Conservation (phyloP, 2,797 vertebrate species). For the Dicrostonyx torquatus region DNA sequence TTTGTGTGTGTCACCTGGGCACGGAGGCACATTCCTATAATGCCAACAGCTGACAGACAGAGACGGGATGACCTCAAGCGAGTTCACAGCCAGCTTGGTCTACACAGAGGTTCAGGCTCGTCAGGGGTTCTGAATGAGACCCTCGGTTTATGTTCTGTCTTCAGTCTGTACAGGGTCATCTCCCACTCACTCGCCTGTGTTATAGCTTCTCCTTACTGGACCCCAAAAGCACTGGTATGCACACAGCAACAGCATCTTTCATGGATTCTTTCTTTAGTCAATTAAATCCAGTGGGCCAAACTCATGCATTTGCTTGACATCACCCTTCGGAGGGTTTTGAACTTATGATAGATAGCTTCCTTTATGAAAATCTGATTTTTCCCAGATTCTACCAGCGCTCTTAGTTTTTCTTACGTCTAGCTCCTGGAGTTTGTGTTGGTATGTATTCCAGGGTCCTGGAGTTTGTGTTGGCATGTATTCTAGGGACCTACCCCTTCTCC, state of each 20-base stretch:
- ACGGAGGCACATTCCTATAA: neutral
- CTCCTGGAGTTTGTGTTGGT: too few relatives aligned
- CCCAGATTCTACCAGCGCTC: neutral
- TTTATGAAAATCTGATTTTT: neutral
- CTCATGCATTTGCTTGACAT: neutral
- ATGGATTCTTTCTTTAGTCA: neutral
- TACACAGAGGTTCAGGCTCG: neutral
- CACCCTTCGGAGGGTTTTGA: neutral
- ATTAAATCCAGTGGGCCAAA: neutral
- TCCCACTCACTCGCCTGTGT: neutral
- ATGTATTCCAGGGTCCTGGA: too few relatives aligned
- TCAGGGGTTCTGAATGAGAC: neutral
- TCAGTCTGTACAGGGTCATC: neutral
- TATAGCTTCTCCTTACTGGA: neutral
- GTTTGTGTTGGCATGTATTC: neutral
- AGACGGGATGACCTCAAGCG: too few relatives aligned
- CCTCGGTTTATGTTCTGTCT: neutral
- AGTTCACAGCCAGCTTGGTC: neutral
- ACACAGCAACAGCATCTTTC: fast-evolving
- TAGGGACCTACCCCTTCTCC: too few relatives aligned
- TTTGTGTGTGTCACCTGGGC: neutral
- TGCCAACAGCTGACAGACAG: neutral
- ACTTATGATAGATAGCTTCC: neutral
- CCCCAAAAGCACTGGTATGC: neutral
- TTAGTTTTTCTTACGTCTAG: neutral